Conservation (phyloP, 2,888 invertebrate genomes). For the Euzetes globulus region DNA sequence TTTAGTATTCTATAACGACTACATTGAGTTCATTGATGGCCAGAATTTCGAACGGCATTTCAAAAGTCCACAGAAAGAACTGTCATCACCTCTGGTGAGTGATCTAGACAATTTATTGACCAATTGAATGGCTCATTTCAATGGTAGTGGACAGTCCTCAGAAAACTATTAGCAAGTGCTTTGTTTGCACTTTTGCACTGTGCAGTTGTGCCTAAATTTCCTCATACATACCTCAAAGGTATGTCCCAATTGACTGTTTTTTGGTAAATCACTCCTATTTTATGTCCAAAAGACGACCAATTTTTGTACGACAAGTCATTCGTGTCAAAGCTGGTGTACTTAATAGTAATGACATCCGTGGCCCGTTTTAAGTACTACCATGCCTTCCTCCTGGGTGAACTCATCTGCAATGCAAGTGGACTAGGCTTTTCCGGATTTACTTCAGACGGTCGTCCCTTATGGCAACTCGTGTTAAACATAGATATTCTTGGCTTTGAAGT, state of each 20-base stretch:
- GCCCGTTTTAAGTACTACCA: constrained; percentile 46
- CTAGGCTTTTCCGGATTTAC: constrained; percentile 75
- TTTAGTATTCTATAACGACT: no score
- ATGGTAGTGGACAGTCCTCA: constrained; percentile 5
- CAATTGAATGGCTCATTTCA: not conserved
- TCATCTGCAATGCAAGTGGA: constrained; percentile 88
- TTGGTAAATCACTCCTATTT: no score
- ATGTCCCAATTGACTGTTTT: no score
- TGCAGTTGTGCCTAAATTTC: constrained; percentile 32
- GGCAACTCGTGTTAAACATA: constrained; percentile 90
- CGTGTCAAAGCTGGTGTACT: constrained; percentile 23
- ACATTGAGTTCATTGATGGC: constrained; percentile 81
- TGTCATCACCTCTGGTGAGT: constrained; percentile 4
- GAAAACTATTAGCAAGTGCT: constrained; percentile 17
- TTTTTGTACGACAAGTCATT: constrained; percentile 30
- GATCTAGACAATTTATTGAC: no score
- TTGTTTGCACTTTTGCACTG: constrained; percentile 30
- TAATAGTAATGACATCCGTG: constrained; percentile 16
- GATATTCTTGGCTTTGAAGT: constrained; percentile 82
- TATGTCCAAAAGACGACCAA: constrained; percentile 23
- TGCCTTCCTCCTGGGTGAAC: constrained; percentile 65
- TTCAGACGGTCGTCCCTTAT: constrained; percentile 63
- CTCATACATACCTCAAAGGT: constrained; percentile 25
- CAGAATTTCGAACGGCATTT: constrained; percentile 51
- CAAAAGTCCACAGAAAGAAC: constrained; percentile 44